Conservation (phyloP, 2,797 vertebrate genomes). For the Coccyzus lansbergi region DNA sequence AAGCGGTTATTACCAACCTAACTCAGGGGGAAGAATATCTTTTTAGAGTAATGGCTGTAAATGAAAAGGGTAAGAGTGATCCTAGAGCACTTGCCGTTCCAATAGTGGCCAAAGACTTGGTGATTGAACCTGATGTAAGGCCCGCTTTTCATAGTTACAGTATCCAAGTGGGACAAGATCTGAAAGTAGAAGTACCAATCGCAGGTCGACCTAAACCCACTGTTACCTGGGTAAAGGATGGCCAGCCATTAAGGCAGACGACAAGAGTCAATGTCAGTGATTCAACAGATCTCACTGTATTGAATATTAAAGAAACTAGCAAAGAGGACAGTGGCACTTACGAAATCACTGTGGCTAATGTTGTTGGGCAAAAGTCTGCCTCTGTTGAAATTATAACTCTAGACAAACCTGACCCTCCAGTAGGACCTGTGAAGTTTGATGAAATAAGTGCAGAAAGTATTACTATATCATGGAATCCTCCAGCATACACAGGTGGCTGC, state of each 20-base stretch:
- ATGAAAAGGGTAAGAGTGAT: slow-evolving; percentile 98
- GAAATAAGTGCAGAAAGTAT: slow-evolving; percentile 95
- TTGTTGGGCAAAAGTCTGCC: slow-evolving; percentile 90
- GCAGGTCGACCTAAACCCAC: slow-evolving; percentile 93
- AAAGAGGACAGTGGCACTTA: slow-evolving; percentile 95
- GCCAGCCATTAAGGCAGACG: slow-evolving; percentile 89
- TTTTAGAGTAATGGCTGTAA: slow-evolving; percentile 94
- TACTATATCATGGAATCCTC: slow-evolving; percentile 94
- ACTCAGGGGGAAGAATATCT: slow-evolving; percentile 94
- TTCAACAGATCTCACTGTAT: slow-evolving; percentile 81
- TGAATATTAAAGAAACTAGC: slow-evolving; percentile 92
- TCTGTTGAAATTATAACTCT: slow-evolving; percentile 92
- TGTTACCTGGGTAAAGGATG: slow-evolving; percentile 92
- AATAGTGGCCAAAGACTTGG: slow-evolving; percentile 93
- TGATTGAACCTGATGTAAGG: slow-evolving; percentile 94
- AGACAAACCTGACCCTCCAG: slow-evolving; percentile 96
- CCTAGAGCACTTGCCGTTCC: slow-evolving; percentile 93
- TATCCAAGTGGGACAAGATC: slow-evolving; percentile 91
- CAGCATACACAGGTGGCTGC: slow-evolving; percentile 91
- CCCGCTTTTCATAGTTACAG: slow-evolving; percentile 94
- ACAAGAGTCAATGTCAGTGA: slow-evolving; percentile 91
- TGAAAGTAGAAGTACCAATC: slow-evolving; percentile 91
- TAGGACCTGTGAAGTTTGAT: slow-evolving; percentile 93
- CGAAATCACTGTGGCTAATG: slow-evolving; percentile 88
- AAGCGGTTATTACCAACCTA: slow-evolving; percentile 89